Base-by-base conservation (phyloP, 1,140 invertebrate species). In the Arctopsyche grandis region DNA sequence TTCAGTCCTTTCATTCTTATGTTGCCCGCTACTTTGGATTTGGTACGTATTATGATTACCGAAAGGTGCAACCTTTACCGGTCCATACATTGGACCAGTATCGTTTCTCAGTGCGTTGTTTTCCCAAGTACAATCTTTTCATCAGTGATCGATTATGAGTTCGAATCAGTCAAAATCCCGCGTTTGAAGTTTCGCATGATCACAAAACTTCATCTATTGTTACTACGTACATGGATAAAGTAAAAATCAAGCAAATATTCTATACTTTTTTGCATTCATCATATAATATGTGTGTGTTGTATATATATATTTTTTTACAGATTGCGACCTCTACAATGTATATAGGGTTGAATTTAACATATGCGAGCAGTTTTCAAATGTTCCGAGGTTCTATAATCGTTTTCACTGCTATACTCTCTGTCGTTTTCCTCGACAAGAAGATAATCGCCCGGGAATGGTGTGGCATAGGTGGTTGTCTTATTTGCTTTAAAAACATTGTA, bases 361-460 rank as follows among this genome's bases (percentile, higher is more conserved):
- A 95, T 86, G 94, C 95, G 0, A 97, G 96, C 75, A 98, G 96
- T 84, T 99, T 98, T 86, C 97, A 99, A 89, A 99, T 99, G 97
- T 92, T 99, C 81, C 89, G 97, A 90, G 96, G 95, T 76, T 93
- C 97, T 79, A 93, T 98, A 0, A 98, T 99, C 79, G 90, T 99
- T 9, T 99, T 99, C 87, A 97, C 97, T 56, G 97, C 95, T 1
- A 85, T 98, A 9, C 88, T 98, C 0, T 98, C 97, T 22, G 93
- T 96, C n/a, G 93, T 92, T 29, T 98, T 98, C 86, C 88, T 99
- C 1, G 89, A 94, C 16, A 89, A 93, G 79, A 89, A 89, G 63
- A 89, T 97, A 29, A 90, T 89, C 76, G 84, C 82, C 14, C 90
- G 90, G 80, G 92, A 98, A 88, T 99, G 97, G 97, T 81, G 90